phyloP scores from a whole-genome alignment of 2,113 vertebrate genomes.

The Murina feae region DNA sequence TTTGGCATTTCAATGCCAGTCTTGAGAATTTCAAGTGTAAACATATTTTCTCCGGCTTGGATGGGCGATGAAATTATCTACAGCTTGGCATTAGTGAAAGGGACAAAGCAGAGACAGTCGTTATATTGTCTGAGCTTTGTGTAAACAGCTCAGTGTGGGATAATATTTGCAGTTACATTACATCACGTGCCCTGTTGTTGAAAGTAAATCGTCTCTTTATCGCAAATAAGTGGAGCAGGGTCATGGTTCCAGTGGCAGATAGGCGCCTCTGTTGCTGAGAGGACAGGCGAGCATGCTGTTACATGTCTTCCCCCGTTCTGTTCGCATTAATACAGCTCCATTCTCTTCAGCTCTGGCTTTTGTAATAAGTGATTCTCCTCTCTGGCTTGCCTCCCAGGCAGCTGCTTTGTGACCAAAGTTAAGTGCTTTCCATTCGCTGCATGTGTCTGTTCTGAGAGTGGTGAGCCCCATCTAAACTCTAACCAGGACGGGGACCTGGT shows the following conservation, averaged over 20 bases:
- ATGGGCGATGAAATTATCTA: conserved; percentile 61
- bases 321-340: neutral
- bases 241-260: conserved; percentile 48
- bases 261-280: neutral
- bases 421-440: neutral
- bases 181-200: conserved; percentile 67
- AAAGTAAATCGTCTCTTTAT: conserved; percentile 71
- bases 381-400: conserved; percentile 45
- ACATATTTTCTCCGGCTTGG: conserved; percentile 8
- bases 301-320: neutral
- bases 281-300: neutral
- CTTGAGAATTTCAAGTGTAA: conserved; percentile 40
- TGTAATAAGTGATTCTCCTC: neutral
- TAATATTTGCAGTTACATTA: conserved; percentile 63
- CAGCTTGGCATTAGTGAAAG: conserved; percentile 62
- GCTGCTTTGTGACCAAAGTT: conserved; percentile 10
- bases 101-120: conserved; percentile 68
- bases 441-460: neutral
- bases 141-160: conserved; percentile 70
- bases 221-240: conserved; percentile 69
- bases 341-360: neutral
- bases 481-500: neutral
- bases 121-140: conserved; percentile 65
- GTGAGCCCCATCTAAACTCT: neutral
- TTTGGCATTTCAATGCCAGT: conserved; percentile 4